Percentiles rank a stretch among this genome's conserved stretches.
These are phyloP conservation scores for Eclectus roratus DNA, from an alignment of 2,113 vertebrate genomes.

Conservation along the genomic window DNA sequence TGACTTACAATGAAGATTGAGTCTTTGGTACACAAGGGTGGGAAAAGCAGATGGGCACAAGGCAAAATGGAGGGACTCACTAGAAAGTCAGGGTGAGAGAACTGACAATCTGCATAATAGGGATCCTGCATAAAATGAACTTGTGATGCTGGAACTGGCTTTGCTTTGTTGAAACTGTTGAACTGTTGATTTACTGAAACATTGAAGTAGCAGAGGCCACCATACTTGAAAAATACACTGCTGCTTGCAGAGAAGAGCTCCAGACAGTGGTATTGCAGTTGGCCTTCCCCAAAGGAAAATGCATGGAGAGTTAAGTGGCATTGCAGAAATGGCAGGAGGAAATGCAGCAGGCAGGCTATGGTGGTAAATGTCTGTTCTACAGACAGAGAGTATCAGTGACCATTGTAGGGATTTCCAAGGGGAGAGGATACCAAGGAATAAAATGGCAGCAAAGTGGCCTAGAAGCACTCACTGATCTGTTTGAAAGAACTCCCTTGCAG, in stretches of 20 bases:
- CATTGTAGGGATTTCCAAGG: neutral
- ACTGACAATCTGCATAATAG: neutral
- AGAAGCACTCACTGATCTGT: neutral
- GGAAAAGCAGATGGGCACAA: neutral
- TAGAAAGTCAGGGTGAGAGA: neutral
- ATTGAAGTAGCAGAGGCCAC: neutral
- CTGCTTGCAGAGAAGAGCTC: neutral
- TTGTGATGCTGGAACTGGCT: neutral
- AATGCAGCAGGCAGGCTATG: neutral
- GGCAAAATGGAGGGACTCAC: neutral
- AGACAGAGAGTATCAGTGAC: neutral
- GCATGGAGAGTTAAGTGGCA: fast-evolving
- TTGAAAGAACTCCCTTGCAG: neutral
- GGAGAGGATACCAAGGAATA: neutral
- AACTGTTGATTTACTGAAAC: neutral
- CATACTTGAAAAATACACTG: neutral
- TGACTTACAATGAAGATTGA: neutral
- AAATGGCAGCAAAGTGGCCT: neutral
- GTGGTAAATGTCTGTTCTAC: neutral
- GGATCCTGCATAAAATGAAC: neutral
- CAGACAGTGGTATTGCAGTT: neutral
- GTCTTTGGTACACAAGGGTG: neutral
- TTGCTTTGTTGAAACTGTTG: neutral
- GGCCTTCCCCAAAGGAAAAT: neutral
- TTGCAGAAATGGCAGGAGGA: neutral